Percentiles rank a stretch among this genome's conserved stretches.
Evolutionary conservation across 2,113 vertebrate species (phyloP).

Genomic region (Xenopus tropicalis): UCB_Xtro_10.0 CM004446.2:111897001-111897500

Average conservation of each 20-base stretch:
- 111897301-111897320: constrained; percentile 48
- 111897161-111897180: constrained; percentile 69
- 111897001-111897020: constrained; percentile 89
- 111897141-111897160: constrained; percentile 72
- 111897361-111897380: constrained; percentile 85
- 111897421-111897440: constrained; percentile 69
- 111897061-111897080: constrained; percentile 61
- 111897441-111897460: constrained; percentile 86
- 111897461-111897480: constrained; percentile 82
- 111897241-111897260: constrained; percentile 63
- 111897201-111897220: constrained; percentile 87
- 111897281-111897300: constrained; percentile 52
- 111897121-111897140: constrained; percentile 90
- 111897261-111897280: constrained; percentile 75
- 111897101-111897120: constrained; percentile 66
- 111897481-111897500: constrained; percentile 55
- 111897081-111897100: constrained; percentile 50
- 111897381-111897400: constrained; percentile 86
- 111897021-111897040: constrained; percentile 77
- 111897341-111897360: constrained; percentile 59
- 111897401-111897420: constrained; percentile 79
- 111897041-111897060: constrained; percentile 73
- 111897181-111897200: constrained; percentile 87
- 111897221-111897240: constrained; percentile 69
- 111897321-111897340: constrained; percentile 40